phyloP scores from a whole-genome alignment of 2,797 vertebrate species.

The Hippocampus kuda region DNA sequence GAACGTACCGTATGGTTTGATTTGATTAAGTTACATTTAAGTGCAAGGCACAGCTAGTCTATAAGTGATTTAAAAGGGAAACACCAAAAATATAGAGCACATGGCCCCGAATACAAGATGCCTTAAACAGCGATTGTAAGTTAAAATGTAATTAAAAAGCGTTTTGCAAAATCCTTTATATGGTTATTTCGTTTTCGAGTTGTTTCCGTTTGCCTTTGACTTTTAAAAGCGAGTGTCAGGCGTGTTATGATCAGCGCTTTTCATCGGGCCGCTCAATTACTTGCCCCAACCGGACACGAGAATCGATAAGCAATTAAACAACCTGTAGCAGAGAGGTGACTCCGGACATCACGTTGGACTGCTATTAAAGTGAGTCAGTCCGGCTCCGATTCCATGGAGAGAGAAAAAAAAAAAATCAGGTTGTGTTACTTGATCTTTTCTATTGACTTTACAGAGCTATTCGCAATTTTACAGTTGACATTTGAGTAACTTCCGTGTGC shows the following conservation, averaged over 20 bases:
- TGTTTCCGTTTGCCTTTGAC: not conserved
- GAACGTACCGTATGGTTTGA: no score
- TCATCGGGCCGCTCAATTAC: constrained; percentile 11
- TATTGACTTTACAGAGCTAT: constrained; percentile 16
- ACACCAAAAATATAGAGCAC: no score
- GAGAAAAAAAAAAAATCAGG: not conserved
- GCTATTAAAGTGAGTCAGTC: constrained; percentile 1
- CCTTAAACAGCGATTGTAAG: no score
- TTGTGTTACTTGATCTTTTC: constrained; percentile 11
- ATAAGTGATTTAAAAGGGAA: no score
- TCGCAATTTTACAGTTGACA: constrained; percentile 29
- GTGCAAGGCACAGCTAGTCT: no score
- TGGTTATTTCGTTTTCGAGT: not conserved
- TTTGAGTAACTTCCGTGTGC: constrained; percentile 19
- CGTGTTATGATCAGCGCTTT: not conserved
- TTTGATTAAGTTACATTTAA: no score
- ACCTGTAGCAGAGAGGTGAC: not conserved
- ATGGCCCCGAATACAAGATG: no score
- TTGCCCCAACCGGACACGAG: constrained; percentile 30
- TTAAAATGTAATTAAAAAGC: no score
- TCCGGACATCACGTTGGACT: not conserved
- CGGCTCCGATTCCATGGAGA: not conserved
- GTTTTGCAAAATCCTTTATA: not conserved
- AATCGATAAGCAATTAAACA: constrained; percentile 61
- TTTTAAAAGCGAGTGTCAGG: not conserved